Percentiles rank a stretch among this genome's conserved stretches.
These are phyloP conservation scores for Spinibarbus caldwelli DNA, from an alignment of 2,797 vertebrate species.

Conservation along the genomic window DNA sequence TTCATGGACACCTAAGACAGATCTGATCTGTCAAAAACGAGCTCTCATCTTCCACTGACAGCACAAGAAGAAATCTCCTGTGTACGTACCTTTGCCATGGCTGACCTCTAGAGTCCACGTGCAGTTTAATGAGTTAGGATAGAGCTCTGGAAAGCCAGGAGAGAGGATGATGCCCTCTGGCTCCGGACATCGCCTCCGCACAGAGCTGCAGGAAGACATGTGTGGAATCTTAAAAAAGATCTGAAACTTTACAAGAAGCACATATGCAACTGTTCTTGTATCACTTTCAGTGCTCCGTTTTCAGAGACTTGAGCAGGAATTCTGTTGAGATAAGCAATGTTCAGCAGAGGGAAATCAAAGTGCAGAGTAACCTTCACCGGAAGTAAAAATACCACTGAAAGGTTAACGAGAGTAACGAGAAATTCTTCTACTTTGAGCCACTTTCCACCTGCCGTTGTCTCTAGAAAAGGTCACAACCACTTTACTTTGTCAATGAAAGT, in stretches of 20 bases:
- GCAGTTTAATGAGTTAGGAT: conserved; percentile 97
- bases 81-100: conserved; percentile 85
- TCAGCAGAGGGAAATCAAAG: conserved; percentile 12
- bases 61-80: neutral
- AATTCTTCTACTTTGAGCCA: conserved; percentile 1
- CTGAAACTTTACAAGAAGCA: conserved; percentile 3
- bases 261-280: neutral
- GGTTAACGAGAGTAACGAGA: conserved; percentile 44
- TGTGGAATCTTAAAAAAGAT: neutral
- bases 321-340: conserved; percentile 10
- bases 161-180: conserved; percentile 93
- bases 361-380: conserved; percentile 37
- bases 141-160: conserved; percentile 95
- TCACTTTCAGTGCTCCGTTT: neutral
- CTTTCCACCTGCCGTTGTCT: conserved; percentile 20
- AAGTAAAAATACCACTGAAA: conserved; percentile 43
- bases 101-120: conserved; percentile 98
- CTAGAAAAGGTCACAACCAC: conserved; percentile 35
- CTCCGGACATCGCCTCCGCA: conserved; percentile 96
- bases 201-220: conserved; percentile 80
- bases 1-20: neutral
- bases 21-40: neutral
- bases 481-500: neutral
- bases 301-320: neutral
- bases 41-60: neutral